Percentiles rank a stretch among this genome's conserved stretches.
Conservation (phyloP, 2,113 vertebrate species). For the Lethenteron reissneri region DNA sequence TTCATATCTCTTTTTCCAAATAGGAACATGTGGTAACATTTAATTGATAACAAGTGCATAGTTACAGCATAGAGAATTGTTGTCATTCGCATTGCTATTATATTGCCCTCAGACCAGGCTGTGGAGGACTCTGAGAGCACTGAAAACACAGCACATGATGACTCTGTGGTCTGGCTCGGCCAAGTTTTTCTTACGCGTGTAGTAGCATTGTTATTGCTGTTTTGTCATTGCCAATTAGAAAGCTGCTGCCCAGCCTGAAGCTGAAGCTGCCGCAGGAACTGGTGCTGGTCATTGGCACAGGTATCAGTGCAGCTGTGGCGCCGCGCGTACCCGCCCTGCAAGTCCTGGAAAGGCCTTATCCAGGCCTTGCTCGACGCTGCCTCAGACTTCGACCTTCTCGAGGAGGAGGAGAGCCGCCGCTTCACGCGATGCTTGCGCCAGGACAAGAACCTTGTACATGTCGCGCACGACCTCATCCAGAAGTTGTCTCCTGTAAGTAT, state of each 20-base stretch:
- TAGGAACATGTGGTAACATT: too few species aligned
- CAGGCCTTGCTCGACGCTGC: slow-evolving; percentile 75
- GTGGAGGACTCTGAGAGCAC: too few species aligned
- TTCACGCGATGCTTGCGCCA: slow-evolving; percentile 74
- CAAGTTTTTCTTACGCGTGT: too few species aligned
- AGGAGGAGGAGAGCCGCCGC: slow-evolving; percentile 64
- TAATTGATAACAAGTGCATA: too few species aligned
- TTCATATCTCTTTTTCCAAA: too few species aligned
- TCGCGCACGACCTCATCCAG: slow-evolving; percentile 92
- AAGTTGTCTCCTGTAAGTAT: slow-evolving; percentile 73
- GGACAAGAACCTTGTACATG: slow-evolving; percentile 75
- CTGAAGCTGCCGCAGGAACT: slow-evolving; percentile 67
- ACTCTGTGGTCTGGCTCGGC: too few species aligned
- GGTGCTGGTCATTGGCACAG: slow-evolving; percentile 73
- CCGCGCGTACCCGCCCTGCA: slow-evolving; percentile 69
- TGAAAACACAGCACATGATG: too few species aligned
- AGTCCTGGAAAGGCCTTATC: slow-evolving; percentile 85
- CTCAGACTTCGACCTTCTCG: slow-evolving; percentile 71
- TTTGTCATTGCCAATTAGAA: slow-evolving; percentile 27
- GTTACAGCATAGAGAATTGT: too few species aligned
- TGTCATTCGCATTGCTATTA: too few species aligned
- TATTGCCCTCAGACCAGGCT: too few species aligned
- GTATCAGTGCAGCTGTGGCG: slow-evolving; percentile 72
- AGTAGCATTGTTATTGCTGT: too few species aligned
- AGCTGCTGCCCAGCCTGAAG: slow-evolving; percentile 75